Conservation (phyloP, 2,113 vertebrate species). For the Calypte anna region DNA sequence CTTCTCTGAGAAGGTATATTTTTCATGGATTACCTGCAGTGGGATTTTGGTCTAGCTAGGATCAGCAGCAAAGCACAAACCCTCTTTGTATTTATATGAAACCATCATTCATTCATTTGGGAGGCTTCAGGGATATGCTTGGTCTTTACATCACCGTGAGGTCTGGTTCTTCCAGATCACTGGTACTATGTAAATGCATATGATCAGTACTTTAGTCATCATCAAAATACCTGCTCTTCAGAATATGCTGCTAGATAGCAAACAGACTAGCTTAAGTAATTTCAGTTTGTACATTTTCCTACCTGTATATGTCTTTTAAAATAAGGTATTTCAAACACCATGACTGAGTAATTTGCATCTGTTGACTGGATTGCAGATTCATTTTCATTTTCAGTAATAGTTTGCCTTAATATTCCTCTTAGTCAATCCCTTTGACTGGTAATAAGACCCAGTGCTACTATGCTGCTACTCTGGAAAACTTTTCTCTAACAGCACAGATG, state of each 20-base stretch:
- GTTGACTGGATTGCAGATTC: conserved; percentile 20
- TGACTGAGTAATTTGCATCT: conserved; percentile 38
- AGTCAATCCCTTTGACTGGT: conserved; percentile 7
- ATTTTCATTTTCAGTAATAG: conserved; percentile 4
- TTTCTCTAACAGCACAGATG: not conserved
- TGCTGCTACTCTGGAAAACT: not conserved
- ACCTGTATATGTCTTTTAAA: conserved; percentile 6
- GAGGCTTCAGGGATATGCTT: not conserved
- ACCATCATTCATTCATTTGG: not conserved
- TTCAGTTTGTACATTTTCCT: not conserved
- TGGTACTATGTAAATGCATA: not conserved
- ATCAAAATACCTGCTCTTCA: not conserved
- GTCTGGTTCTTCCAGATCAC: not conserved
- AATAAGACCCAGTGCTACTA: not conserved
- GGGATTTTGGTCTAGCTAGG: not conserved
- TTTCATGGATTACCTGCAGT: not conserved
- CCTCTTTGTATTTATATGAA: not conserved
- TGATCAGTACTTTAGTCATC: not conserved
- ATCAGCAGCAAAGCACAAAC: not conserved
- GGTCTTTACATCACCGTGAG: not conserved
- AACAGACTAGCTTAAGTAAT: not conserved
- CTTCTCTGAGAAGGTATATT: not conserved
- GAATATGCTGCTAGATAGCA: not conserved
- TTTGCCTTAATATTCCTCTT: conserved; percentile 28
- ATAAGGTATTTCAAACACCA: conserved; percentile 24